phyloP scores from a whole-genome alignment of 37 sponge, comb jelly and placozoan species.

The Beroe ovata region DNA sequence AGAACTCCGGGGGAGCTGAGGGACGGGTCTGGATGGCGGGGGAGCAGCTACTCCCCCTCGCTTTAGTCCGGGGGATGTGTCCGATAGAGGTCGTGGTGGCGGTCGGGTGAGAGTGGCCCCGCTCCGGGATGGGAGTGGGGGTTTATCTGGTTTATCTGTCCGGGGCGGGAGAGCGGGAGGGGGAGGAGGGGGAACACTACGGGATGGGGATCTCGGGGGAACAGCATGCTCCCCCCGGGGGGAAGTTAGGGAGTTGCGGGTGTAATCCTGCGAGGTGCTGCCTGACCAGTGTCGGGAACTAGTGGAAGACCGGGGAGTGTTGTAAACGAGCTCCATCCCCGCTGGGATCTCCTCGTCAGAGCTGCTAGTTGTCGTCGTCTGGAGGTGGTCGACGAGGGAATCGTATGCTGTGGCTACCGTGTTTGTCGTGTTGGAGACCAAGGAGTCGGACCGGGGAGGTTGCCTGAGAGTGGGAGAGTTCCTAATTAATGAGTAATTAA shows the following conservation, averaged over 20 bases:
- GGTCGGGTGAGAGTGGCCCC: constrained; percentile 18
- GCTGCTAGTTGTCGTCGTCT: no score
- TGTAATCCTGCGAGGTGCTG: not conserved
- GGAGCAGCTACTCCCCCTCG: not conserved
- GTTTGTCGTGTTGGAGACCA: no score
- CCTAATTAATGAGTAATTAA: no score
- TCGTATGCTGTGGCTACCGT: no score
- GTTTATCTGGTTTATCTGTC: constrained; percentile 21
- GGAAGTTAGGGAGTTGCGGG: not conserved
- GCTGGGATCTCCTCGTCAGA: not conserved
- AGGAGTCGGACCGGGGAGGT: no score
- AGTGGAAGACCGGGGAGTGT: not conserved
- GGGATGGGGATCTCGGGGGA: not conserved
- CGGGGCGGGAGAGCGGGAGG: not conserved
- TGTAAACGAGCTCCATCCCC: not conserved
- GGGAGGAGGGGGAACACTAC: not conserved
- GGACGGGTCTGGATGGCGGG: not conserved
- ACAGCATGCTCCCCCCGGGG: not conserved
- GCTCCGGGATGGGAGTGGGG: constrained; percentile 30
- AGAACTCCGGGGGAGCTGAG: not conserved
- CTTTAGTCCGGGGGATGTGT: not conserved
- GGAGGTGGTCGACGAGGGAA: no score
- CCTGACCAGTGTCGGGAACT: not conserved
- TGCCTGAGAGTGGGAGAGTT: no score
- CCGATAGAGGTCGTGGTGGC: not conserved